Conservation (phyloP, 1,140 invertebrate species). For the Limonius californicus region DNA sequence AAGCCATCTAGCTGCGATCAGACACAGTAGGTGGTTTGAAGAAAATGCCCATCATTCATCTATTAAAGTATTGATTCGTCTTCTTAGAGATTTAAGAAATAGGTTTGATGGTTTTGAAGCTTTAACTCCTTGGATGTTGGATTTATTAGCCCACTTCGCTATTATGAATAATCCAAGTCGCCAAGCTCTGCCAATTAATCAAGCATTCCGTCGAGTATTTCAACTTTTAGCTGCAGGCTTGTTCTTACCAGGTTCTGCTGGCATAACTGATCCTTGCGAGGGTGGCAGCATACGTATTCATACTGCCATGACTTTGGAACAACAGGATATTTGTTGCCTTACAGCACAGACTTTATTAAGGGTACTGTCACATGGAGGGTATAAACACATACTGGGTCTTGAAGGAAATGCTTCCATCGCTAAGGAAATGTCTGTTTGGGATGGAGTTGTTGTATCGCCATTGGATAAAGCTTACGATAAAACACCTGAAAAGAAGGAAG, state of each 20-base stretch:
- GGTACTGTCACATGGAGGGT: conserved; percentile 87
- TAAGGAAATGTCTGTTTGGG: conserved; percentile 87
- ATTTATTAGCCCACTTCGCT: conserved; percentile 91
- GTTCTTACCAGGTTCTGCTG: conserved; percentile 92
- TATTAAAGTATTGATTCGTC: conserved; percentile 91
- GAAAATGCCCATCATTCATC: conserved; percentile 97
- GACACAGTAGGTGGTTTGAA: conserved; percentile 97
- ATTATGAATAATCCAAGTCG: conserved; percentile 94
- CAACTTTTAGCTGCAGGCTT: conserved; percentile 91
- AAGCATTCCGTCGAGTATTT: conserved; percentile 81
- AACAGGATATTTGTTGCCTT: conserved; percentile 90
- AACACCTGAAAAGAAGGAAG: conserved; percentile 52
- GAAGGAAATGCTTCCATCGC: conserved; percentile 69
- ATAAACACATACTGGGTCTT: conserved; percentile 81
- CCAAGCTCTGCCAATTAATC: conserved; percentile 88
- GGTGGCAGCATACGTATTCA: conserved; percentile 85
- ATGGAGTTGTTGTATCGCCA: conserved; percentile 90
- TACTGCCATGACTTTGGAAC: conserved; percentile 86
- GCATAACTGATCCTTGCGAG: conserved; percentile 92
- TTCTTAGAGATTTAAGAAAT: conserved; percentile 84
- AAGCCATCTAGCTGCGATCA: conserved; percentile 87
- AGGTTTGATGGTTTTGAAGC: conserved; percentile 88
- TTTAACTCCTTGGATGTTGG: conserved; percentile 94
- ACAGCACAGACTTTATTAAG: conserved; percentile 84
- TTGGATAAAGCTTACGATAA: conserved; percentile 85